phyloP scores from a whole-genome alignment of 2,113 vertebrate species.

The Gnathonemus echidnorhynchus region DNA sequence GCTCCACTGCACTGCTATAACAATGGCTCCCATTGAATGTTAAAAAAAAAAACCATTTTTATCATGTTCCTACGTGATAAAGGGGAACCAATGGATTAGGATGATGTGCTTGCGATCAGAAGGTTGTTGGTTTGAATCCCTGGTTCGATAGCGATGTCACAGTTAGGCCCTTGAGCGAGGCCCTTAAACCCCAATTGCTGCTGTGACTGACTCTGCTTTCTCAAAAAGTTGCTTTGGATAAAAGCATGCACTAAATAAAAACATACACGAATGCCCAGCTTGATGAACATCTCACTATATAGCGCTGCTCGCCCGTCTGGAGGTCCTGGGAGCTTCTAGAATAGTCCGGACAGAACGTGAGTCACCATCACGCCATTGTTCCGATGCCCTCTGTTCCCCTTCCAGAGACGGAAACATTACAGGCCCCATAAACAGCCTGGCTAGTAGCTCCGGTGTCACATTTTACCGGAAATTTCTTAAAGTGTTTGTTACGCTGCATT shows the following conservation, averaged over 20 bases:
- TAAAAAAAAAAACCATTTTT: too few relatives aligned
- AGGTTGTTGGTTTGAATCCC: neutral
- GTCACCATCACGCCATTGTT: slow-evolving; percentile 4
- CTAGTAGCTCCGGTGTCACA: neutral
- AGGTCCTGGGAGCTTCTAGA: neutral
- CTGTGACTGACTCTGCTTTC: neutral
- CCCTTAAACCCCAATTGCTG: neutral
- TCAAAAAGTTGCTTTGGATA: neutral
- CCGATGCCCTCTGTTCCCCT: neutral
- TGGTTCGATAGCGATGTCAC: neutral
- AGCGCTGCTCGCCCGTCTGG: neutral
- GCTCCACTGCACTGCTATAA: neutral
- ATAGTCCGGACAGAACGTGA: neutral
- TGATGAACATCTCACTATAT: neutral
- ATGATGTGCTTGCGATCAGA: neutral
- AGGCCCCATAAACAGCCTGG: neutral
- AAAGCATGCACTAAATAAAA: neutral
- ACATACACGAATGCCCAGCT: neutral
- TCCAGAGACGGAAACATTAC: neutral
- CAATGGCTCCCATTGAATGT: neutral
- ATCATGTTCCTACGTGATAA: too few relatives aligned
- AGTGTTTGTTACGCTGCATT: neutral
- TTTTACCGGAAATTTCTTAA: neutral
- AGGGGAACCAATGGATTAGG: neutral
- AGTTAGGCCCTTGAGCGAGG: neutral